Conservation (phyloP, 2,888 invertebrate species). For the Leptura quadrifasciata region DNA sequence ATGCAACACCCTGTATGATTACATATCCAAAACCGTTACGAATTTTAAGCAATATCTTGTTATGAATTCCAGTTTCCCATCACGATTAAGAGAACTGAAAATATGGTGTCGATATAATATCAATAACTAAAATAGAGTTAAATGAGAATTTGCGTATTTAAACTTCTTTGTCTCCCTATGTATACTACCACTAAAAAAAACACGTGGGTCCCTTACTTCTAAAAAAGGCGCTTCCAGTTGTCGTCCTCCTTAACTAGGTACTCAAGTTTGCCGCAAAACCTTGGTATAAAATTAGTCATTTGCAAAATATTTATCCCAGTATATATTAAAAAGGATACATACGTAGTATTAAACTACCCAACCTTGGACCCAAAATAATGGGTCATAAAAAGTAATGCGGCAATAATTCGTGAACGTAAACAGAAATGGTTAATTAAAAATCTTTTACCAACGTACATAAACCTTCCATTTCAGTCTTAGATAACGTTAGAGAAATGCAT, state of each 20-base stretch:
- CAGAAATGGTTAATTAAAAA: background rate
- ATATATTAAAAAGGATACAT: background rate
- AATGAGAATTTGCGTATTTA: no score
- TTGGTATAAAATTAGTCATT: background rate
- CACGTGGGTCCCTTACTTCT: background rate
- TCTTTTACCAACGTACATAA: background rate
- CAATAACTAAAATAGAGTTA: background rate
- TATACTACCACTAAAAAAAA: background rate
- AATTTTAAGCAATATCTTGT: background rate
- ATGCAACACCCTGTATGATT: no score
- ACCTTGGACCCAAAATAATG: slow-evolving; percentile 2
- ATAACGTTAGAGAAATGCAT: background rate
- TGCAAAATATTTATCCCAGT: background rate
- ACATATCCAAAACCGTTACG: no score
- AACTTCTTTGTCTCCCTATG: background rate
- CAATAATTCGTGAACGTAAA: background rate
- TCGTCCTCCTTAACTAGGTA: background rate
- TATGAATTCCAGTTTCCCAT: background rate
- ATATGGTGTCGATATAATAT: background rate
- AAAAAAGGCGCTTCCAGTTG: background rate
- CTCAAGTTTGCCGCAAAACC: background rate
- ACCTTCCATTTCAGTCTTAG: background rate
- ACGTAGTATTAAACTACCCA: slow-evolving; percentile 1
- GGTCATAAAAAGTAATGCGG: background rate
- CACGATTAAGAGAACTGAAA: background rate